A percentile compares a stretch with the other conserved stretches of the same genome.
Conservation (phyloP, 2,113 vertebrate species). For the Xiphorhynchus elegans region DNA sequence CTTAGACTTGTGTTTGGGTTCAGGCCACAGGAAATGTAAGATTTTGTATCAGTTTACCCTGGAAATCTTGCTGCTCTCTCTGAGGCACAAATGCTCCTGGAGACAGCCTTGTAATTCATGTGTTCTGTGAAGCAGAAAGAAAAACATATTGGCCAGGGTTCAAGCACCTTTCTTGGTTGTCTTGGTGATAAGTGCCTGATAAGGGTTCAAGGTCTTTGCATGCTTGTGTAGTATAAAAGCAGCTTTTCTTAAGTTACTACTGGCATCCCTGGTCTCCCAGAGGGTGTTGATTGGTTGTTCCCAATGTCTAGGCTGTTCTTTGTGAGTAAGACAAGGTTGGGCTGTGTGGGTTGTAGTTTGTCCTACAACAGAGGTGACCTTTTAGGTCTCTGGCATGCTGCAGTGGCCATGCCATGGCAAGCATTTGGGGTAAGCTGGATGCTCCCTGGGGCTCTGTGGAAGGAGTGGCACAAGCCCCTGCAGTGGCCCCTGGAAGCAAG, state of each 20-base stretch:
- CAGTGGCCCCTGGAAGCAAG: not conserved
- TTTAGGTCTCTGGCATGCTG: not conserved
- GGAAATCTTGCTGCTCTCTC: not conserved
- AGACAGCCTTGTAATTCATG: not conserved
- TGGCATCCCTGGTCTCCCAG: not conserved
- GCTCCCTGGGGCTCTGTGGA: not conserved
- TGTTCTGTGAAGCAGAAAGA: conserved; percentile 9
- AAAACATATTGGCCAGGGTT: not conserved
- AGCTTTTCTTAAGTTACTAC: conserved; percentile 1
- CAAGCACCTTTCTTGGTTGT: conserved; percentile 29
- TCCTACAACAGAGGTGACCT: not conserved
- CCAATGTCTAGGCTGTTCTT: not conserved
- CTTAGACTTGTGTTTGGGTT: not conserved
- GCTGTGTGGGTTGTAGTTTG: not conserved
- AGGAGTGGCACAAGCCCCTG: not conserved
- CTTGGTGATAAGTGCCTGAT: conserved; percentile 22
- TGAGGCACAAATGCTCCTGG: not conserved
- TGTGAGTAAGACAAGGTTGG: not conserved
- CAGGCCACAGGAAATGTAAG: not conserved
- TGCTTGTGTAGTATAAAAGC: conserved; percentile 1
- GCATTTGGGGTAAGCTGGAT: not conserved
- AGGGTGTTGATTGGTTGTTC: not conserved
- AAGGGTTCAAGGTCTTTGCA: conserved; percentile 24
- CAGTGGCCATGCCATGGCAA: not conserved
- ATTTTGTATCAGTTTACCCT: not conserved